phyloP scores from a whole-genome alignment of 2,797 vertebrate species.

The Tapera naevia region DNA sequence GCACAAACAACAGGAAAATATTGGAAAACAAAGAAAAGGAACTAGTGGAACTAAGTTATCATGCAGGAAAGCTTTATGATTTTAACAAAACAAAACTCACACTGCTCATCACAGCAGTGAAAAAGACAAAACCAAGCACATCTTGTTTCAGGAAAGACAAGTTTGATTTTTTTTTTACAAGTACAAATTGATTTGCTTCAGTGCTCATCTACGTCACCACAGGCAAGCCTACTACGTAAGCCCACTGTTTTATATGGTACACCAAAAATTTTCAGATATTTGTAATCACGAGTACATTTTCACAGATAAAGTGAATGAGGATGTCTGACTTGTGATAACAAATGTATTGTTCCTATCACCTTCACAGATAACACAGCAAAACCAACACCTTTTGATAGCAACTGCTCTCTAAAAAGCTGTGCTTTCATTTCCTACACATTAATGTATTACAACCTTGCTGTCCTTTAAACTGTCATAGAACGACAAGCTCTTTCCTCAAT shows the following conservation, averaged over 20 bases:
- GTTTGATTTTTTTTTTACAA: not conserved
- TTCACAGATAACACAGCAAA: not conserved
- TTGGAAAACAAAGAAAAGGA: not conserved
- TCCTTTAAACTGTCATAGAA: not conserved
- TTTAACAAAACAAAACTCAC: not conserved
- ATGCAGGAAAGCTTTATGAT: not conserved
- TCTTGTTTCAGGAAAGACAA: not conserved
- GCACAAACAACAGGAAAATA: not conserved
- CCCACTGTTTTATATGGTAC: not conserved
- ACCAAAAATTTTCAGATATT: not conserved
- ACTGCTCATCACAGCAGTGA: not conserved
- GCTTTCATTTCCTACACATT: not conserved
- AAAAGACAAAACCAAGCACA: not conserved
- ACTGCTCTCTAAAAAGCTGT: not conserved
- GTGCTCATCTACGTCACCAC: not conserved
- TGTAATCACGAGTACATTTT: not conserved
- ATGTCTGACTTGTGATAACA: not conserved
- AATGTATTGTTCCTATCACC: not conserved
- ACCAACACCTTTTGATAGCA: not conserved
- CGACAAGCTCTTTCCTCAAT: slow-evolving; percentile 15
- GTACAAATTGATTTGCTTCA: not conserved
- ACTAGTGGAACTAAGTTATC: not conserved
- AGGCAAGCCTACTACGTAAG: not conserved
- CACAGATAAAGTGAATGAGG: not conserved
- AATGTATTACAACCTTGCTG: not conserved